These are phyloP conservation scores for Daphoenositta chrysoptera DNA, from an alignment of 2,113 vertebrate species.

Conservation along the genomic window DNA sequence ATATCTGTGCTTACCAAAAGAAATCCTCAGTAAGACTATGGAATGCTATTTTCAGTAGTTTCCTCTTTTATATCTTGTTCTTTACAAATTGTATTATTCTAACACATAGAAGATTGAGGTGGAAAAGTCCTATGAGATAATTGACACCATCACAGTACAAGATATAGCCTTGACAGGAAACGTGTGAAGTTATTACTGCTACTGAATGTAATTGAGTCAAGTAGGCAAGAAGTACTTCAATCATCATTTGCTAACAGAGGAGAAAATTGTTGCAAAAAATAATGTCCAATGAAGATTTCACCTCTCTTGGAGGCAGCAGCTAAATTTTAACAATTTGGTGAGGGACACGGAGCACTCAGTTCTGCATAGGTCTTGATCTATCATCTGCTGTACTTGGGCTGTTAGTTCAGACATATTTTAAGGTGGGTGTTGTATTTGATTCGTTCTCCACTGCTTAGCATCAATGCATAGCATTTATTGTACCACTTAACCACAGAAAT, in stretches of 20 bases:
- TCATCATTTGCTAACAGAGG: background rate
- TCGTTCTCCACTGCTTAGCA: background rate
- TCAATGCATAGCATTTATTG: background rate
- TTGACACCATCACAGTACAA: background rate
- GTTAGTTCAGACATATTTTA: background rate
- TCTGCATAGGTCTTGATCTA: background rate
- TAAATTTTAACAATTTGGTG: background rate
- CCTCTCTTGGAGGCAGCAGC: background rate
- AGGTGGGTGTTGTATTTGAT: accelerated
- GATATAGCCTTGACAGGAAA: background rate
- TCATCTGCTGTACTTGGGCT: background rate
- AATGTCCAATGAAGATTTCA: background rate
- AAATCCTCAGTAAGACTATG: background rate
- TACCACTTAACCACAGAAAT: background rate
- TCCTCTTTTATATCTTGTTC: background rate
- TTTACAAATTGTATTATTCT: background rate
- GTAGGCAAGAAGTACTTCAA: background rate
- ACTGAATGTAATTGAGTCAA: background rate
- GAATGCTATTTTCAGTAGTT: background rate
- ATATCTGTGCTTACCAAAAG: background rate
- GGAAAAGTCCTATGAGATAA: background rate
- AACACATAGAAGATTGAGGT: background rate
- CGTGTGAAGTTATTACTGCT: background rate
- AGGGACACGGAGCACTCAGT: accelerated
- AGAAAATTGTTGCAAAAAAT: background rate